Evolutionary conservation across 1,140 invertebrate genomes (phyloP).

Genomic region (Pygmarrhopalites habei): DNA sequence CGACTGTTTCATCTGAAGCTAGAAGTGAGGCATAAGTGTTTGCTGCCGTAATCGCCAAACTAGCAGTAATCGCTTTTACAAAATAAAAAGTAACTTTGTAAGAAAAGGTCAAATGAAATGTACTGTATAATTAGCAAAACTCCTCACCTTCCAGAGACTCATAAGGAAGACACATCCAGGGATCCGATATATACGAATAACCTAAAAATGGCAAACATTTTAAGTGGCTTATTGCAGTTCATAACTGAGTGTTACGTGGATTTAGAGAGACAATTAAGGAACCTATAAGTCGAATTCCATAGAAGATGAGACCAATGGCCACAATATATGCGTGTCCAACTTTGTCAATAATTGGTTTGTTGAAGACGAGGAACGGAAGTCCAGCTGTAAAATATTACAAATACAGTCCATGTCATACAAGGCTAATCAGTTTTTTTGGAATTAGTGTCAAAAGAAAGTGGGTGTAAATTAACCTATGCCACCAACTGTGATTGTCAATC

Average conservation of each 20-base stretch:
- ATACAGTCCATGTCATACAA: too few relatives aligned
- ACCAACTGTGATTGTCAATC: constrained; percentile 72
- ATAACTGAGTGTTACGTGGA: too few relatives aligned
- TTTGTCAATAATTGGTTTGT: constrained; percentile 66
- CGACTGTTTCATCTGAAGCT: constrained; percentile 67
- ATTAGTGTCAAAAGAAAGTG: too few relatives aligned
- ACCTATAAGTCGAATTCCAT: constrained; percentile 65
- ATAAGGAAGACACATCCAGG: constrained; percentile 70
- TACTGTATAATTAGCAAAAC: too few relatives aligned
- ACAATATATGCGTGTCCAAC: constrained; percentile 72
- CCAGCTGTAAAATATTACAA: too few relatives aligned
- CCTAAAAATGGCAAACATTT: background rate
- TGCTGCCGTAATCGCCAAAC: constrained; percentile 69
- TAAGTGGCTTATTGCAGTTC: too few relatives aligned
- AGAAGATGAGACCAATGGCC: constrained; percentile 68
- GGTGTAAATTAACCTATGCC: too few relatives aligned
- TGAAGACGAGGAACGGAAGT: constrained; percentile 65
- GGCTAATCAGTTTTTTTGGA: too few relatives aligned
- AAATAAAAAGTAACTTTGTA: too few relatives aligned
- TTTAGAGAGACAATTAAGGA: too few relatives aligned
- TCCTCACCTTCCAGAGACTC: constrained; percentile 76
- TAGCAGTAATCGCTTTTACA: constrained; percentile 64
- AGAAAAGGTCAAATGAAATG: too few relatives aligned
- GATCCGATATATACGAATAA: constrained; percentile 64
- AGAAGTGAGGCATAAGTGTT: constrained; percentile 70